phyloP scores from a whole-genome alignment of 1,140 invertebrate genomes.

The Leptestheria dahalacensis region DNA sequence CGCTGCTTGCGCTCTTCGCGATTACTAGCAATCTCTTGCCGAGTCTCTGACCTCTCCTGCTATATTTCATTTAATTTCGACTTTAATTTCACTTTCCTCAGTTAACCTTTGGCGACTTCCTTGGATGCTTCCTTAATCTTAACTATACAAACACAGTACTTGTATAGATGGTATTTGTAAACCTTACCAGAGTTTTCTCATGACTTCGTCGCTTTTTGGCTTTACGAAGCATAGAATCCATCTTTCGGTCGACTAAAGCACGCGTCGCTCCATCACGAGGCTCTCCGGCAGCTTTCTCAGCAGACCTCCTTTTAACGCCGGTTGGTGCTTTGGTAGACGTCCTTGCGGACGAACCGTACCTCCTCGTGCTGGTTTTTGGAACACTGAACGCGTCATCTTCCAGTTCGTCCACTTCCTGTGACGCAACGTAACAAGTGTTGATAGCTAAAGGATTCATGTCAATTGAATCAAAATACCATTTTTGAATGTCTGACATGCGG shows the following conservation, averaged over 20 bases:
- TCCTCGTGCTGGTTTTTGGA: neutral
- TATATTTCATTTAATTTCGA: too few species aligned
- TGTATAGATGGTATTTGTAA: too few species aligned
- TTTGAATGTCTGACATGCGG: conserved; percentile 61
- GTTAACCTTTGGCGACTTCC: too few species aligned
- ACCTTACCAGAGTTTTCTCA: conserved; percentile 12
- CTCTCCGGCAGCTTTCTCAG: neutral
- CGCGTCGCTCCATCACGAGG: neutral
- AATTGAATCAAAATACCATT: too few species aligned
- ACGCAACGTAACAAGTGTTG: too few species aligned
- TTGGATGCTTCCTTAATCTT: too few species aligned
- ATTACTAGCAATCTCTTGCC: conserved; percentile 50
- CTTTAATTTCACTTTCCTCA: too few species aligned
- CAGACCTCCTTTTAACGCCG: neutral
- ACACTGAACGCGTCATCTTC: neutral
- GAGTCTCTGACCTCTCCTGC: conserved; percentile 33
- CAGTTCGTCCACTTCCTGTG: neutral
- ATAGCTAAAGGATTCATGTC: too few species aligned
- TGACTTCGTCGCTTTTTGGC: conserved; percentile 13
- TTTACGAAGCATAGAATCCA: conserved; percentile 3
- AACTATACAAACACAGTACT: too few species aligned
- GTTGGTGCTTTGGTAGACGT: neutral
- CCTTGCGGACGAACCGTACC: neutral
- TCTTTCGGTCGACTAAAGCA: neutral
- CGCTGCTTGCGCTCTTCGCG: conserved; percentile 46